Evolutionary conservation across 2,888 invertebrate species (phyloP).

Genomic region (Drosophila anomalata): DNA sequence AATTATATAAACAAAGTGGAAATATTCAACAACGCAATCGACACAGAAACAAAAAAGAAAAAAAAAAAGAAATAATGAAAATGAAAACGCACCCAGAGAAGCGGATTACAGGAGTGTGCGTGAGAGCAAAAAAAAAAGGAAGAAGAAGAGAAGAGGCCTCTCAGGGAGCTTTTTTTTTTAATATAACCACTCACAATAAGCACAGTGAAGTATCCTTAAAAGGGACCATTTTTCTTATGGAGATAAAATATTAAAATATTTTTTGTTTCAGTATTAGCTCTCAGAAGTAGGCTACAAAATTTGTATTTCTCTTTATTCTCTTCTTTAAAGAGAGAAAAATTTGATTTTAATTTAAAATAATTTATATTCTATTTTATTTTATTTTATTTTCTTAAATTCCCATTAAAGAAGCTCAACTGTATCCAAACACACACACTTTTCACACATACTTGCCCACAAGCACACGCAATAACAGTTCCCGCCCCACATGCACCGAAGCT

Average conservation of each 20-base stretch:
- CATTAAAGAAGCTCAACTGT: not conserved
- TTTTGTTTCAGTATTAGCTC: not conserved
- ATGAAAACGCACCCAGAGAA: constrained; percentile 51
- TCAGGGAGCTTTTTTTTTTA: not conserved
- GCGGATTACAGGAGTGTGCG: constrained; percentile 41
- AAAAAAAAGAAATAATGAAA: constrained; percentile 66
- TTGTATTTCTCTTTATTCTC: not conserved
- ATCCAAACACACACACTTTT: constrained; percentile 7
- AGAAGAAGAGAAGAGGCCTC: not conserved
- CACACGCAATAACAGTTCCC: constrained; percentile 53
- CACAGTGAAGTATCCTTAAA: not conserved
- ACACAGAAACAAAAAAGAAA: constrained; percentile 61
- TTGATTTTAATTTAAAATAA: not conserved
- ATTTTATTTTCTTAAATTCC: not conserved
- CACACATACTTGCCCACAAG: constrained; percentile 11
- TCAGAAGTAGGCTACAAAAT: not conserved
- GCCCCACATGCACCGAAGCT: constrained; percentile 60
- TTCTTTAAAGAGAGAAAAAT: too few relatives aligned
- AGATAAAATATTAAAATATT: not conserved
- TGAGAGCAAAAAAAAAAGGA: constrained; percentile 26
- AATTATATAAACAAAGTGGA: constrained; percentile 82
- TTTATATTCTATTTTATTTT: not conserved
- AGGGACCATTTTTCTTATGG: not conserved
- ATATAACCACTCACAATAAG: not conserved
- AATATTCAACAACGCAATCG: constrained; percentile 80